phyloP scores from a whole-genome alignment of 2,797 vertebrate genomes.

The Ctenochaetus hawaiiensis region DNA sequence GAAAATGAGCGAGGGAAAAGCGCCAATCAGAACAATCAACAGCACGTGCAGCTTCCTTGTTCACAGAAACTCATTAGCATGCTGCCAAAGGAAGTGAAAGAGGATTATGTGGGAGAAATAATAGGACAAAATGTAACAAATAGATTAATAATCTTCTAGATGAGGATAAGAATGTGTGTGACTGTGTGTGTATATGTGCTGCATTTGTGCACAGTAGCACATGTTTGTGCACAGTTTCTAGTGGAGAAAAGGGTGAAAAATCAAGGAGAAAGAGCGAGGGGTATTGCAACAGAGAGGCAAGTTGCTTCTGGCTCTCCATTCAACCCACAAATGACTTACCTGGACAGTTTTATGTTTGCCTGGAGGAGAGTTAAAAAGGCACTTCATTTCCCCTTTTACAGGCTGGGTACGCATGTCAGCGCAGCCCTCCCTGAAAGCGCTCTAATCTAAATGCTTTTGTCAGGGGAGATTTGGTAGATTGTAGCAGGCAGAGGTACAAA shows the following conservation, averaged over 20 bases:
- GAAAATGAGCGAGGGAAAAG: conserved; percentile 67
- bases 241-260: conserved; percentile 25
- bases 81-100: conserved; percentile 90
- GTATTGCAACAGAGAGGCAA: conserved; percentile 60
- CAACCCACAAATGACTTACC: conserved; percentile 87
- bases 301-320: conserved; percentile 80
- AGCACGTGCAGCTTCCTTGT: conserved; percentile 84
- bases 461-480: conserved; percentile 89
- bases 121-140: conserved; percentile 89
- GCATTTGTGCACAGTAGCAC: conserved; percentile 31
- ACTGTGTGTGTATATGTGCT: conserved; percentile 35
- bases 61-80: conserved; percentile 94
- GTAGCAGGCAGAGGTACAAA: conserved; percentile 87
- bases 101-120: conserved; percentile 93
- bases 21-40: conserved; percentile 91
- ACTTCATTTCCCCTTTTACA: conserved; percentile 85
- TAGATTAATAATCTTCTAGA: conserved; percentile 83
- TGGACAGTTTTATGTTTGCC: conserved; percentile 89
- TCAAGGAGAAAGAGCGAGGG: conserved; percentile 22
- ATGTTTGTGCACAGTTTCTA: conserved; percentile 41
- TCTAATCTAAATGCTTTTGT: conserved; percentile 90
- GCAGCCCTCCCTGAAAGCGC: conserved; percentile 81
- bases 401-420: conserved; percentile 83
- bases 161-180: conserved; percentile 70
- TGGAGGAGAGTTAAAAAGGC: conserved; percentile 88